Evolutionary conservation across 1,140 invertebrate species (phyloP), one percentile per base, ranked within the genome.

Genomic region (Trichomalopsis sarcophagae): DNA sequence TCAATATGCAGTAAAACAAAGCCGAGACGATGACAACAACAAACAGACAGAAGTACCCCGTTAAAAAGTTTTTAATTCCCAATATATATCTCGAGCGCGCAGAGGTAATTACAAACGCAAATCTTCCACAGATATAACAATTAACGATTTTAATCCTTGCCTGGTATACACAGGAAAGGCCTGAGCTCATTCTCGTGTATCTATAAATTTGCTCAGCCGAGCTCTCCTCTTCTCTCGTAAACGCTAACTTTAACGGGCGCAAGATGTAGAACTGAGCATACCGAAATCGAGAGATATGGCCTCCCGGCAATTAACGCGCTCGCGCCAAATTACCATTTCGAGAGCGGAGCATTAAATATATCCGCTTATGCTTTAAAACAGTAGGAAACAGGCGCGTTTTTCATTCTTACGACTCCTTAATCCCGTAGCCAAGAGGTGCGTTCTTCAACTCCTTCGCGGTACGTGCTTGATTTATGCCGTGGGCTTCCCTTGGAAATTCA

Each of bases 111-210:
- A 75, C 69, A 69, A 77, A 85, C n/a, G 17, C 40, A 33, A 81
- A 86, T 85, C 80, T 50, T 7, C 50, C 88, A 88, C 87, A 88
- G 88, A 87, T 89, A 88, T 91, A 92, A 90, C 90, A 91, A 91
- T 92, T 91, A 92, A 88, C 88, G 88, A 91, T 90, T 87, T 91
- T 91, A 91, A 92, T 91, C 89, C 90, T 86, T 75, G 27, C 36
- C 78, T 69, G 21, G 85, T 50, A 44, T 11, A 44, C 40, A 77
- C 68, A 6, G 84, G 73, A 90, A 74, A 84, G 62, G 71, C 62
- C 21, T 47, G 81, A 83, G 86, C 86, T 84, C 78, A 86, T 87
- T 88, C 84, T 71, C 68, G 68, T 84, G 74, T 76, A 85, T 85
- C 81, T 68, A 82, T 33, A 82, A 14, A 21, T 69, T 27, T 11